phyloP scores from a whole-genome alignment of 2,797 vertebrate species.

The Ataeniobius toweri region DNA sequence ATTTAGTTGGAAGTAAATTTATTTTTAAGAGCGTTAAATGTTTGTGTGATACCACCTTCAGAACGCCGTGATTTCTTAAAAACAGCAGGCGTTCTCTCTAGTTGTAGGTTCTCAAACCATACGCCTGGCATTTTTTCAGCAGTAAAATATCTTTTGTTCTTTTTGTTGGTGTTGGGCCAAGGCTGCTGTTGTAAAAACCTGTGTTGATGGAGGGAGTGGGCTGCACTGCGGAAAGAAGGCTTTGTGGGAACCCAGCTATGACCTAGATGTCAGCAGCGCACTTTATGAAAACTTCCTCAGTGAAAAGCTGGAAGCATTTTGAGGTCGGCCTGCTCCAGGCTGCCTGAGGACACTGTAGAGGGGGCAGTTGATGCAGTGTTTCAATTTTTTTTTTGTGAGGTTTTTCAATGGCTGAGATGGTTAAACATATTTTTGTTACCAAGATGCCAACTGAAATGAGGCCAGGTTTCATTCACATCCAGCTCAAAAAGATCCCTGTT shows the following conservation, averaged over 20 bases:
- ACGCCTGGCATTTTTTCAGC: not conserved
- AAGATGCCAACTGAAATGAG: no score
- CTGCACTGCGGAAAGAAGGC: constrained; percentile 47
- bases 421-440: not conserved
- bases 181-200: constrained; percentile 45
- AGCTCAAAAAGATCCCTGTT: not conserved
- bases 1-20: constrained; percentile 38
- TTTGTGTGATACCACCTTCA: constrained; percentile 1
- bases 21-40: not conserved
- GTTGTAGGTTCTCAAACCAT: not conserved
- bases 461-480: not conserved
- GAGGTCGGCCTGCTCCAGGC: constrained; percentile 3
- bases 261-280: constrained; percentile 45
- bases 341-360: not conserved
- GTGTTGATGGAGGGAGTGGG: constrained; percentile 50
- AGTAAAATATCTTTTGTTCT: constrained; percentile 36
- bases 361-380: not conserved
- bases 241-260: constrained; percentile 38
- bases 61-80: not conserved
- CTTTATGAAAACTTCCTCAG: constrained; percentile 28
- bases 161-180: constrained; percentile 46
- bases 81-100: not conserved
- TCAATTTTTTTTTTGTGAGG: not conserved
- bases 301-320: constrained; percentile 10
- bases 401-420: not conserved